A percentile compares a stretch with the other conserved stretches of the same genome.
These are phyloP conservation scores for Thumatha senex DNA, from an alignment of 2,888 invertebrate species.

Conservation along the genomic window DNA sequence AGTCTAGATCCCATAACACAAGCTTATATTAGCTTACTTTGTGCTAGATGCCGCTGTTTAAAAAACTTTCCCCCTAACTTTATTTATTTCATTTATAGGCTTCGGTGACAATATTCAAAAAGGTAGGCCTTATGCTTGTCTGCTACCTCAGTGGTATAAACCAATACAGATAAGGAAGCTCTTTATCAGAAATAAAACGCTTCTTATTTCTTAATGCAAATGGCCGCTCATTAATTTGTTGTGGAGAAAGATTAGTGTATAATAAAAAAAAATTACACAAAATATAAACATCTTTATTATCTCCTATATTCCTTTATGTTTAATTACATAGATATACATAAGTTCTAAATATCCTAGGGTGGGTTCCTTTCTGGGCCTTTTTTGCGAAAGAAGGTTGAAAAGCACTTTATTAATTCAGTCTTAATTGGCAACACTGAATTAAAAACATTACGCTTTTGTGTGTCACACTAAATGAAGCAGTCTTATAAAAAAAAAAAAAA, in stretches of 20 bases:
- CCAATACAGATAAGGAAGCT: too few relatives aligned
- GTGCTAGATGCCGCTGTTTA: too few relatives aligned
- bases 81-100: too few relatives aligned
- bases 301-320: conserved; percentile 52
- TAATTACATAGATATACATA: conserved; percentile 50
- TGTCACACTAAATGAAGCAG: conserved; percentile 42
- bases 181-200: too few relatives aligned
- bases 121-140: too few relatives aligned
- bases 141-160: too few relatives aligned
- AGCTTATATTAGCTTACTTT: too few relatives aligned
- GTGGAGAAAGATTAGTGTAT: not conserved
- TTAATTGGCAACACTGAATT: conserved; percentile 65
- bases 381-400: conserved; percentile 42
- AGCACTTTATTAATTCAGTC: conserved; percentile 37
- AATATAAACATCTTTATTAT: conserved; percentile 70
- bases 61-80: too few relatives aligned
- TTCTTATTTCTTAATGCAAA: not conserved
- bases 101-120: too few relatives aligned
- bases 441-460: conserved; percentile 33
- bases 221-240: not conserved
- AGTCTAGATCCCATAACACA: too few relatives aligned
- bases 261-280: conserved; percentile 12
- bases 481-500: conserved; percentile 43
- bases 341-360: conserved; percentile 59
- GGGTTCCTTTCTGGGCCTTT: conserved; percentile 65